phyloP scores from a whole-genome alignment of 2,888 invertebrate genomes.

The Thysanoteuthis rhombus region DNA sequence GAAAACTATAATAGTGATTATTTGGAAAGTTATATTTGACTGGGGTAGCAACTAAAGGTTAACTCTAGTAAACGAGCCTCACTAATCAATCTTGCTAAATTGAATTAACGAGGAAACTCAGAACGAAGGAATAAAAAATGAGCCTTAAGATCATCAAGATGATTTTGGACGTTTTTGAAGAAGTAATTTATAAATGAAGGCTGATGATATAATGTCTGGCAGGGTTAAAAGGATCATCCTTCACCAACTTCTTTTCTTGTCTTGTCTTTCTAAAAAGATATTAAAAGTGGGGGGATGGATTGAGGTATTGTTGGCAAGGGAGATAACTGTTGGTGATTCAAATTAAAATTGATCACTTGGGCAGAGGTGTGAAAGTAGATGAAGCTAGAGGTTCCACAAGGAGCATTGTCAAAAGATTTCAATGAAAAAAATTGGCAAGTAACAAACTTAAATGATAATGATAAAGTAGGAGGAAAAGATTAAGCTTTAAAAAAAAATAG shows the following conservation, averaged over 20 bases:
- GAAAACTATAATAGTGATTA: neutral
- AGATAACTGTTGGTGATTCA: neutral
- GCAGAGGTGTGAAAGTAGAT: neutral
- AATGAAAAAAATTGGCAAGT: too few species aligned
- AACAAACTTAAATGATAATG: neutral
- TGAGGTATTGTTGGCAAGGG: neutral
- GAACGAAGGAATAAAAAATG: neutral
- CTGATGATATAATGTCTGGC: neutral
- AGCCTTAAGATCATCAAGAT: neutral
- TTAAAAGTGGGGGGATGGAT: neutral
- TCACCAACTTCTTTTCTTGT: neutral
- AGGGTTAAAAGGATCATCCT: neutral
- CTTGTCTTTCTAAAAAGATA: neutral
- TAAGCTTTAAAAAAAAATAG: neutral
- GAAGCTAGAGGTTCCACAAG: neutral
- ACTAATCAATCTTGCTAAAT: neutral
- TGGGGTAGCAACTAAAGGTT: neutral
- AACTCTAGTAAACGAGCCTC: neutral
- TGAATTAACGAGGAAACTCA: neutral
- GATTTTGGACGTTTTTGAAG: neutral
- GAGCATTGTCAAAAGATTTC: too few species aligned
- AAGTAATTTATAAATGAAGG: neutral
- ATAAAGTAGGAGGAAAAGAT: neutral
- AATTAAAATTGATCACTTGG: neutral
- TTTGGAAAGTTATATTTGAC: neutral